Evolutionary conservation across 2,888 invertebrate species (phyloP).

Genomic region (Nematopogon swammerdamellus): DNA sequence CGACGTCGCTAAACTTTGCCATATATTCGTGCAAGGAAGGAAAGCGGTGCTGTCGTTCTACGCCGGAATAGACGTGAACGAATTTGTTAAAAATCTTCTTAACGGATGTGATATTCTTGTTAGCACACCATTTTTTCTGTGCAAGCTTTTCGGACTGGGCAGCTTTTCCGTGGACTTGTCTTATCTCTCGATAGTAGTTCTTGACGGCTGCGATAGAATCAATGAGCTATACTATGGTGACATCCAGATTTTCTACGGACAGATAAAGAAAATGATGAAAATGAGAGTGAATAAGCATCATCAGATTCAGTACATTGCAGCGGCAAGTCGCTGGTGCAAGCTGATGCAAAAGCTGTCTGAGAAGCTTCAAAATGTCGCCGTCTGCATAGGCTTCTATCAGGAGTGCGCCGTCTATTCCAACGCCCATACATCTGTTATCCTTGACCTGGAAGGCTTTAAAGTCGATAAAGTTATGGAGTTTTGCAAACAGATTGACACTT

Average conservation of each 20-base stretch:
- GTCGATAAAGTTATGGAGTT: conserved; percentile 39
- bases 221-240: conserved; percentile 49
- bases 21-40: conserved; percentile 30
- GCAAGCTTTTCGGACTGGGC: conserved; percentile 33
- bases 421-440: conserved; percentile 33
- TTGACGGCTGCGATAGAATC: conserved; percentile 69
- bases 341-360: conserved; percentile 53
- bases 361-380: conserved; percentile 55
- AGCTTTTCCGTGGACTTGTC: conserved; percentile 54
- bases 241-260: conserved; percentile 34
- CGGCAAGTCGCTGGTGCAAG: conserved; percentile 63
- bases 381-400: conserved; percentile 68
- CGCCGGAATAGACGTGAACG: conserved; percentile 32
- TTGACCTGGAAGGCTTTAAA: conserved; percentile 39
- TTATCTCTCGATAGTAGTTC: conserved; percentile 61
- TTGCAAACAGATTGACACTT: conserved; percentile 34
- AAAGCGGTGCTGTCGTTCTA: conserved; percentile 35
- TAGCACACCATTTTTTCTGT: conserved; percentile 60
- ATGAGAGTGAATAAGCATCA: conserved; percentile 33
- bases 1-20: conserved; percentile 34
- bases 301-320: conserved; percentile 57
- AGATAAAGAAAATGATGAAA: conserved; percentile 40
- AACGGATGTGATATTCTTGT: conserved; percentile 71
- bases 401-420: conserved; percentile 73
- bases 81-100: conserved; percentile 41